These are phyloP conservation scores for Drepana arcuata DNA, from an alignment of 1,140 invertebrate species.

Conservation along the genomic window DNA sequence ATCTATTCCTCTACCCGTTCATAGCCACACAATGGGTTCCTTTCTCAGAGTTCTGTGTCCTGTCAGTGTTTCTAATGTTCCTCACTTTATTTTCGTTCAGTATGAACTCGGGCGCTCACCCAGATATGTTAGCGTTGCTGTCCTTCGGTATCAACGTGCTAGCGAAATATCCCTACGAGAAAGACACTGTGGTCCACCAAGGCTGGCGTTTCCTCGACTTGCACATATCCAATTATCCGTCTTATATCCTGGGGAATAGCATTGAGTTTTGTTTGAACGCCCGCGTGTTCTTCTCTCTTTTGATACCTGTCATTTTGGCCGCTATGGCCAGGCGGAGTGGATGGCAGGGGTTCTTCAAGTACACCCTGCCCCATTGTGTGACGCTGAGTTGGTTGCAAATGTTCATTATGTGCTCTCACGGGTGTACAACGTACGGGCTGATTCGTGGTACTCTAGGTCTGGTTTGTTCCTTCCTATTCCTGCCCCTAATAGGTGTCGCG, in stretches of 20 bases:
- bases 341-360: constrained; percentile 85
- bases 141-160: constrained; percentile 87
- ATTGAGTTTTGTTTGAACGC: constrained; percentile 90
- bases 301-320: constrained; percentile 82
- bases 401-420: constrained; percentile 83
- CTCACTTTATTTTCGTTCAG: constrained; percentile 82
- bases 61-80: constrained; percentile 81
- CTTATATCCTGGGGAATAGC: constrained; percentile 84
- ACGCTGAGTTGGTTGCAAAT: constrained; percentile 90
- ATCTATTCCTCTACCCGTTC: constrained; percentile 83
- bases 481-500: constrained; percentile 83
- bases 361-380: constrained; percentile 87
- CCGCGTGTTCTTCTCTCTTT: constrained; percentile 81
- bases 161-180: constrained; percentile 88
- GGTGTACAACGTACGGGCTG: constrained; percentile 85
- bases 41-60: constrained; percentile 85
- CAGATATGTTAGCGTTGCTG: constrained; percentile 81
- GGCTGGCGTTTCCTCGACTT: constrained; percentile 86
- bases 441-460: constrained; percentile 82
- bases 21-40: constrained; percentile 84
- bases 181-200: constrained; percentile 83
- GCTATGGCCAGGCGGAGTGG: constrained; percentile 80
- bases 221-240: constrained; percentile 84
- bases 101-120: constrained; percentile 69
- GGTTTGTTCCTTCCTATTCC: constrained; percentile 82